A percentile compares a stretch with the other conserved stretches of the same genome.
phyloP scores from a whole-genome alignment of 2,888 invertebrate species.

The Heliconius ethilla region DNA sequence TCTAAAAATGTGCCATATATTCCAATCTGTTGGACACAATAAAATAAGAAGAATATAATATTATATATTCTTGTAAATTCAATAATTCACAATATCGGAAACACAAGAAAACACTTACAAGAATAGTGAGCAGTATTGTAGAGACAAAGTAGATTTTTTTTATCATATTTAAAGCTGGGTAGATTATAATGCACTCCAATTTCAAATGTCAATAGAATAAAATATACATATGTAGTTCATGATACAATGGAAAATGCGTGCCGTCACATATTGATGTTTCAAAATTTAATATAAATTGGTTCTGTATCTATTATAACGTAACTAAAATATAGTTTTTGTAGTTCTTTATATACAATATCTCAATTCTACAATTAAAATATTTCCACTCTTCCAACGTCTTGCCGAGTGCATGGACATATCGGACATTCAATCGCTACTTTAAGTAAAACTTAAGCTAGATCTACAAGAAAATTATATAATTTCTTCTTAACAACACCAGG shows the following conservation, averaged over 20 bases:
- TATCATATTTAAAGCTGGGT: slow-evolving; percentile 47
- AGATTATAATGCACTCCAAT: background rate
- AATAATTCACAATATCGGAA: background rate
- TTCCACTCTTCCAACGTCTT: too few species aligned
- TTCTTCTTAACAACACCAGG: background rate
- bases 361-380: too few species aligned
- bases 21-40: slow-evolving; percentile 62
- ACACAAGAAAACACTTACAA: slow-evolving; percentile 55
- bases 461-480: background rate
- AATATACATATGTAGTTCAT: background rate
- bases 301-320: background rate
- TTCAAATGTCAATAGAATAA: background rate
- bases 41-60: slow-evolving; percentile 30
- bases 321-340: background rate
- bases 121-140: slow-evolving; percentile 55
- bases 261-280: background rate
- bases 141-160: slow-evolving; percentile 53
- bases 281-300: background rate
- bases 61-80: slow-evolving; percentile 34
- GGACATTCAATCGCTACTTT: too few species aligned
- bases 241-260: background rate
- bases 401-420: too few species aligned
- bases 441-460: background rate
- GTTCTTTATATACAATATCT: background rate
- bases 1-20: slow-evolving; percentile 66